phyloP scores from a whole-genome alignment of 2,113 vertebrate genomes.

The Paraplagusia blochii region DNA sequence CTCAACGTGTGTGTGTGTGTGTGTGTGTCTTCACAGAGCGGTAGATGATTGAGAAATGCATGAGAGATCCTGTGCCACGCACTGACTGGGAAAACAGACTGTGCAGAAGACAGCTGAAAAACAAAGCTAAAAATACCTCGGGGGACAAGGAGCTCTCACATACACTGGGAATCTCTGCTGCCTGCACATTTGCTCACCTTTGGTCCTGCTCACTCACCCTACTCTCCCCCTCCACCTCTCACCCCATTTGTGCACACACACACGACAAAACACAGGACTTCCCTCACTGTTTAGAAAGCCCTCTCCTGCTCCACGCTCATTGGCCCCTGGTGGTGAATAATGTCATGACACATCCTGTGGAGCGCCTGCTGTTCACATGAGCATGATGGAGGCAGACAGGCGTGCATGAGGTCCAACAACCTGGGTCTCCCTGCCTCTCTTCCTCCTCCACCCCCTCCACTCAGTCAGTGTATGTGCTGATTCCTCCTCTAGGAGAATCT shows the following conservation, averaged over 20 bases:
- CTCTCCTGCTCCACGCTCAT: conserved; percentile 42
- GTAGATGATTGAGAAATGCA: conserved; percentile 34
- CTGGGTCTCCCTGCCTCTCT: conserved; percentile 27
- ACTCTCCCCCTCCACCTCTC: conserved; percentile 1
- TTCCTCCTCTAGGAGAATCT: conserved; percentile 20
- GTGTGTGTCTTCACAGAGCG: conserved; percentile 1
- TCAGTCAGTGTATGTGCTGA: conserved; percentile 11
- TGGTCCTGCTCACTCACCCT: not conserved
- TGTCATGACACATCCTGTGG: conserved; percentile 64
- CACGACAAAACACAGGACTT: conserved; percentile 23
- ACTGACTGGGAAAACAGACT: conserved; percentile 37
- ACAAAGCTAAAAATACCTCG: conserved; percentile 66
- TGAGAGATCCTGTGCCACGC: conserved; percentile 13
- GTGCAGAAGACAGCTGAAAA: conserved; percentile 21
- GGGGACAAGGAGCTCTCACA: conserved; percentile 42
- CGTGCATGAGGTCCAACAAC: conserved; percentile 53
- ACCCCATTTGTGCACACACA: conserved; percentile 2
- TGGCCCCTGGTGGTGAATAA: conserved; percentile 67
- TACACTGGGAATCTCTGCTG: conserved; percentile 45
- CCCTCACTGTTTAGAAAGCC: conserved; percentile 43
- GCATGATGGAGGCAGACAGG: conserved; percentile 60
- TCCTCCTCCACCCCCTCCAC: conserved; percentile 9
- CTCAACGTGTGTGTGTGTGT: conserved; percentile 13
- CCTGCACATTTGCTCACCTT: conserved; percentile 54
- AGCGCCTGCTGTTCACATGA: conserved; percentile 56